A percentile compares a stretch with the other conserved stretches of the same genome.
Evolutionary conservation across 92 coral and sea anemone genomes (phyloP).

Genomic region (Paramuricea clavata): DNA sequence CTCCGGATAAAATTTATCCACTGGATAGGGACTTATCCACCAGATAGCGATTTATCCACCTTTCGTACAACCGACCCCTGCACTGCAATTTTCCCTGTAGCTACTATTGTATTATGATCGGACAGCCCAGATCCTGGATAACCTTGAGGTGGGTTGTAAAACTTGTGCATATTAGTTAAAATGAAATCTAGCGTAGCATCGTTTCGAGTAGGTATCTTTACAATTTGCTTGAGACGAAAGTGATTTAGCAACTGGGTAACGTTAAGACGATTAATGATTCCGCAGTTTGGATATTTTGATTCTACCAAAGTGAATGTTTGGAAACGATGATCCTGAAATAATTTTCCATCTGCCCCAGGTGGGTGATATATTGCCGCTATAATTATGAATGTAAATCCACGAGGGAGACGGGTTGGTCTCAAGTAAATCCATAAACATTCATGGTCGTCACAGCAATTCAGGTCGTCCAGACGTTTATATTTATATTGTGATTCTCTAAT

Average conservation of each 20-base stretch:
- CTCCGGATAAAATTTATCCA: too few relatives aligned
- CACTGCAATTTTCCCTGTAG: not conserved
- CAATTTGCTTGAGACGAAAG: conserved; percentile 58
- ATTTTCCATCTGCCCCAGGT: conserved; percentile 34
- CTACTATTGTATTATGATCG: conserved; percentile 51
- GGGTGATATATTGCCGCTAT: conserved; percentile 59
- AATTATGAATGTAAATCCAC: conserved; percentile 24
- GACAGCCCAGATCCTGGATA: conserved; percentile 64
- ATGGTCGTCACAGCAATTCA: conserved; percentile 43
- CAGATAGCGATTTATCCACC: too few relatives aligned
- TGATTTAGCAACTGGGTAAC: conserved; percentile 24
- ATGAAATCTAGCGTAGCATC: conserved; percentile 38
- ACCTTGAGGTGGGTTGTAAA: conserved; percentile 48
- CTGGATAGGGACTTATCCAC: too few relatives aligned
- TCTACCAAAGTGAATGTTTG: conserved; percentile 54
- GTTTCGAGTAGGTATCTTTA: conserved; percentile 58
- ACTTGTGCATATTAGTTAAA: conserved; percentile 55
- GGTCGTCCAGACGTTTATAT: conserved; percentile 38
- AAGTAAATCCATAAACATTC: conserved; percentile 57
- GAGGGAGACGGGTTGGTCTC: conserved; percentile 56
- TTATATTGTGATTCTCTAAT: conserved; percentile 12
- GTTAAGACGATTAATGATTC: conserved; percentile 50
- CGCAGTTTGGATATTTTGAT: conserved; percentile 63
- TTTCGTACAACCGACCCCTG: too few relatives aligned
- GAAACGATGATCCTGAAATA: conserved; percentile 54